phyloP scores from a whole-genome alignment of 2,113 vertebrate genomes.

The Ia io region DNA sequence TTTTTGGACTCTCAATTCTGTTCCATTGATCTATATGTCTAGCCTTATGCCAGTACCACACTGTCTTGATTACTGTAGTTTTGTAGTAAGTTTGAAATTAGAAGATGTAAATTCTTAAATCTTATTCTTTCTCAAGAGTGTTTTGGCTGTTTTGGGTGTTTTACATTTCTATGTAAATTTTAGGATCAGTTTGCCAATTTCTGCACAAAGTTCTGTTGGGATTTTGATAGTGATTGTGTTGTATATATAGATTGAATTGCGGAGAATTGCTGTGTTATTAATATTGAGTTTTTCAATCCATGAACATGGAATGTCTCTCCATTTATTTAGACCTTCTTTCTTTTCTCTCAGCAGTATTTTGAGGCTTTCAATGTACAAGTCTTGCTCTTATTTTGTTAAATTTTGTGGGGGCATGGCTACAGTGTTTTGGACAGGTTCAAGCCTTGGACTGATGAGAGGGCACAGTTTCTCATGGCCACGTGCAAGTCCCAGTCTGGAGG shows the following conservation, averaged over 20 bases:
- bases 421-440: too few species aligned
- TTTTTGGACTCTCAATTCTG: not conserved
- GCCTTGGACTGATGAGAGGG: too few species aligned
- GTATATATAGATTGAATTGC: not conserved
- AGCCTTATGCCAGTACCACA: not conserved
- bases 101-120: not conserved
- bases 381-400: slow-evolving; percentile 5
- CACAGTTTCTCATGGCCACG: too few species aligned
- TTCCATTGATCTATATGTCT: not conserved
- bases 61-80: not conserved
- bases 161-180: not conserved
- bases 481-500: too few species aligned
- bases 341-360: not conserved
- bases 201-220: not conserved
- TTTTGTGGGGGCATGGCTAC: too few species aligned
- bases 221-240: not conserved
- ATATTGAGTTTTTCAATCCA: not conserved
- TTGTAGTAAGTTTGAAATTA: not conserved
- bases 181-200: not conserved
- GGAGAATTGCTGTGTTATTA: not conserved
- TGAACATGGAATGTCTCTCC: not conserved
- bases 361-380: not conserved
- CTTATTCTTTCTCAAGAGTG: not conserved
- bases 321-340: not conserved
- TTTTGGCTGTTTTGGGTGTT: not conserved